phyloP scores from a whole-genome alignment of 1,140 invertebrate genomes.

The Hycleus phaleratus region DNA sequence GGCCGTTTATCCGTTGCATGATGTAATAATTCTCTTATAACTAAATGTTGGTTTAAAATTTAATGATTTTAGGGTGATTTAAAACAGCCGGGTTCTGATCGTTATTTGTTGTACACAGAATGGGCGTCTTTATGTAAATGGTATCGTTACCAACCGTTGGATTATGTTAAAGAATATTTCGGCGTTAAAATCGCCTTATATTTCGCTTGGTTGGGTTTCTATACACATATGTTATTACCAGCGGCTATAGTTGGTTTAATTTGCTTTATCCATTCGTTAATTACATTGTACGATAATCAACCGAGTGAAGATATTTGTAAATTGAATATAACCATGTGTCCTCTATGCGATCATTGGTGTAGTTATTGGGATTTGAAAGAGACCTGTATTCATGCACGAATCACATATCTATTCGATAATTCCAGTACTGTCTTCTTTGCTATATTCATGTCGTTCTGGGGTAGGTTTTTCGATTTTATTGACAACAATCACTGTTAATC shows the following conservation, averaged over 20 bases:
- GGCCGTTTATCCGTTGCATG: constrained; percentile 85
- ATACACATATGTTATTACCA: constrained; percentile 87
- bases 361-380: constrained; percentile 81
- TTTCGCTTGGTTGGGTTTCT: constrained; percentile 96
- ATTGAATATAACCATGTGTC: constrained; percentile 65
- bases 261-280: constrained; percentile 73
- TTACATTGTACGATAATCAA: constrained; percentile 62
- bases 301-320: constrained; percentile 81
- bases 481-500: background rate
- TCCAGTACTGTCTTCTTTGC: constrained; percentile 88
- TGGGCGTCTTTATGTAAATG: constrained; percentile 79
- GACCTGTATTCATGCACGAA: constrained; percentile 76
- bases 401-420: constrained; percentile 95
- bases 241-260: constrained; percentile 75
- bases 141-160: constrained; percentile 80
- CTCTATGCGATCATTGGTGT: constrained; percentile 77
- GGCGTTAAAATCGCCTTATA: constrained; percentile 89
- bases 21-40: constrained; percentile 52
- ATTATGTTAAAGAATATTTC: constrained; percentile 85
- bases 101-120: constrained; percentile 72
- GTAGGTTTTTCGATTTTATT: constrained; percentile 42
- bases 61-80: constrained; percentile 59
- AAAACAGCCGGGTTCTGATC: constrained; percentile 56
- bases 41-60: constrained; percentile 3
- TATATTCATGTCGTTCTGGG: constrained; percentile 96